Evolutionary conservation across 2,888 invertebrate species (phyloP).

Genomic region (Ryuthela nishihirai): DNA sequence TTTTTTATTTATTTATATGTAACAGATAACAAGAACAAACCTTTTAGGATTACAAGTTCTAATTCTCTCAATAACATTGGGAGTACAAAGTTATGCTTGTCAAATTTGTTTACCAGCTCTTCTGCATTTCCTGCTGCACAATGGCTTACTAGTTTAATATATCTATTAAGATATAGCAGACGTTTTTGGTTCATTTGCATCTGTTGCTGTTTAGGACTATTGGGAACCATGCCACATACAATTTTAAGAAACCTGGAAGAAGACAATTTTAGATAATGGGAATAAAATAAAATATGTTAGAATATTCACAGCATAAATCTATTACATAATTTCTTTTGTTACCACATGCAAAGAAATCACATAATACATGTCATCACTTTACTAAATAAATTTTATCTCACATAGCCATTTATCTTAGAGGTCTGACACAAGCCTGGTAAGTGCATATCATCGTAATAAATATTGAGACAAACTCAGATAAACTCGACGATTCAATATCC

Average conservation of each 20-base stretch:
- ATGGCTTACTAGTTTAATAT: neutral
- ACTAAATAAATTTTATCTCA: too few species aligned
- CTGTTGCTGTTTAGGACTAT: too few species aligned
- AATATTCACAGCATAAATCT: too few species aligned
- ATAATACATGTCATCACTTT: neutral
- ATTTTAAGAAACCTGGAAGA: slow-evolving; percentile 18
- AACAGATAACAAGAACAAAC: too few species aligned
- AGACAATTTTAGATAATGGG: neutral
- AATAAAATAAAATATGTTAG: neutral
- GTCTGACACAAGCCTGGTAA: too few species aligned
- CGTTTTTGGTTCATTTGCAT: slow-evolving; percentile 5
- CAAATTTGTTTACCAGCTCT: neutral
- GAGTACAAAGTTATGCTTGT: slow-evolving; percentile 3
- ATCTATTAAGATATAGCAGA: slow-evolving; percentile 7
- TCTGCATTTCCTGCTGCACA: slow-evolving; percentile 1
- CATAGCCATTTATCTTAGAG: too few species aligned
- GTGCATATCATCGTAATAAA: too few species aligned
- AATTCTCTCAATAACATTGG: slow-evolving; percentile 13
- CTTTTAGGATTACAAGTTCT: slow-evolving; percentile 11
- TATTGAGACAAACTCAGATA: too few species aligned
- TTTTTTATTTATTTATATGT: too few species aligned
- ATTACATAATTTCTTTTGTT: neutral
- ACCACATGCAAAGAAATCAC: neutral
- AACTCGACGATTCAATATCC: too few species aligned
- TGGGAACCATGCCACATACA: slow-evolving; percentile 15